A percentile compares a stretch with the other conserved stretches of the same genome.
phyloP scores from a whole-genome alignment of 1,140 invertebrate species.

The Drosophila serrata region DNA sequence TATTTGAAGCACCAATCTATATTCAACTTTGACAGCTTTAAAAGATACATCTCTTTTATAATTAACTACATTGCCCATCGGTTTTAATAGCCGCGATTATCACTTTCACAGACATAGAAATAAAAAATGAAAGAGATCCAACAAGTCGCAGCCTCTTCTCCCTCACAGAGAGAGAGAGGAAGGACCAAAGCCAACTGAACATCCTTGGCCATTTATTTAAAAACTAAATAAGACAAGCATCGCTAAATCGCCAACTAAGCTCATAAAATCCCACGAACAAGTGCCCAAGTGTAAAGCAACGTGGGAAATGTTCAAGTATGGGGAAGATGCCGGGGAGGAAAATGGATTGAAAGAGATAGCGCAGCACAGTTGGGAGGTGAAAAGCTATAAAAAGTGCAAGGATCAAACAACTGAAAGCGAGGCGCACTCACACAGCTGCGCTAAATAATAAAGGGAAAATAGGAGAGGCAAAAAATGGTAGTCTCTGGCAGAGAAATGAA shows the following conservation, averaged over 20 bases:
- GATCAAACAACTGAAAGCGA: conserved; percentile 74
- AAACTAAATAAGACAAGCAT: conserved; percentile 81
- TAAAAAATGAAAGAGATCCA: conserved; percentile 7
- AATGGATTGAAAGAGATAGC: conserved; percentile 35
- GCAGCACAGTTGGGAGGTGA: conserved; percentile 32
- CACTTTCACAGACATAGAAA: not conserved
- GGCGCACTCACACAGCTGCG: conserved; percentile 44
- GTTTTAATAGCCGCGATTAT: conserved; percentile 10
- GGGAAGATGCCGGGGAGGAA: conserved; percentile 23
- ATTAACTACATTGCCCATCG: not conserved
- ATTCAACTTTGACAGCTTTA: not conserved
- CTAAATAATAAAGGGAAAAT: conserved; percentile 51
- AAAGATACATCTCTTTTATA: not conserved
- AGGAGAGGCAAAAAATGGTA: conserved; percentile 17
- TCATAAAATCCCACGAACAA: conserved; percentile 77
- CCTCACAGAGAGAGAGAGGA: conserved; percentile 1
- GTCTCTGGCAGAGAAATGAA: conserved; percentile 20
- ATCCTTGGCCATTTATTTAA: conserved; percentile 78
- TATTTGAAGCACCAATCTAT: not conserved
- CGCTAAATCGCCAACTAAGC: conserved; percentile 83
- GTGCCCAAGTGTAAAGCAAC: conserved; percentile 72
- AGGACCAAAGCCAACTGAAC: conserved; percentile 46
- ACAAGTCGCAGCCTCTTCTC: conserved; percentile 26
- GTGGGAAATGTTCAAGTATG: conserved; percentile 65
- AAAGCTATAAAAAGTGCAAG: conserved; percentile 79